Conservation (phyloP, 1,140 invertebrate genomes). For the Lucilia sericata region DNA sequence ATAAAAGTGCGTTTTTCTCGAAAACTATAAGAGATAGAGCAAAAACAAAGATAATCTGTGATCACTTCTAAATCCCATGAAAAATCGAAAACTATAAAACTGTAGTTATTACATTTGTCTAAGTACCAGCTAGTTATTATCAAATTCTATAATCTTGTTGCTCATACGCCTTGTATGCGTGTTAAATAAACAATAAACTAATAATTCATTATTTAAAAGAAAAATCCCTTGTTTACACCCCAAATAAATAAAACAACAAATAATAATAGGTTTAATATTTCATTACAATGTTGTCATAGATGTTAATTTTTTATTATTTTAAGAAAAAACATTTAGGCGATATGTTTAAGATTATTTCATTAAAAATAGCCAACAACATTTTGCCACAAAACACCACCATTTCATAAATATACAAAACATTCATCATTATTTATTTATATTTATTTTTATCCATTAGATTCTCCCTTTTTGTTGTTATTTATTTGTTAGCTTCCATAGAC, state of each 20-base stretch:
- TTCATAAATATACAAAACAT: neutral
- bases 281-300: neutral
- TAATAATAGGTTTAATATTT: neutral
- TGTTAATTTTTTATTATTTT: neutral
- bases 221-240: no score
- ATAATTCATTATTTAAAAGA: no score
- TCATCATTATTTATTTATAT: no score
- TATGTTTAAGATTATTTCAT: constrained; percentile 3
- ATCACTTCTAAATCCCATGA: no score
- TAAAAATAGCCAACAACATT: neutral
- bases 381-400: neutral
- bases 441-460: no score
- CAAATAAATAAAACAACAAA: no score
- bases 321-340: neutral
- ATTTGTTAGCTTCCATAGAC: neutral
- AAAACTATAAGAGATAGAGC: no score
- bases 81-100: no score
- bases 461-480: neutral
- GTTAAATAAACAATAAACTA: no score
- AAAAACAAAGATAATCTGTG: no score
- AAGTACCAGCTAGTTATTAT: neutral
- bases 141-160: neutral
- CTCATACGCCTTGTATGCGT: neutral
- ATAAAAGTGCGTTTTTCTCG: no score
- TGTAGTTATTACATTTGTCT: no score